Percentiles rank a stretch among this genome's conserved stretches.
Conservation (phyloP, 2,888 invertebrate species). For the Eudemis profundana region DNA sequence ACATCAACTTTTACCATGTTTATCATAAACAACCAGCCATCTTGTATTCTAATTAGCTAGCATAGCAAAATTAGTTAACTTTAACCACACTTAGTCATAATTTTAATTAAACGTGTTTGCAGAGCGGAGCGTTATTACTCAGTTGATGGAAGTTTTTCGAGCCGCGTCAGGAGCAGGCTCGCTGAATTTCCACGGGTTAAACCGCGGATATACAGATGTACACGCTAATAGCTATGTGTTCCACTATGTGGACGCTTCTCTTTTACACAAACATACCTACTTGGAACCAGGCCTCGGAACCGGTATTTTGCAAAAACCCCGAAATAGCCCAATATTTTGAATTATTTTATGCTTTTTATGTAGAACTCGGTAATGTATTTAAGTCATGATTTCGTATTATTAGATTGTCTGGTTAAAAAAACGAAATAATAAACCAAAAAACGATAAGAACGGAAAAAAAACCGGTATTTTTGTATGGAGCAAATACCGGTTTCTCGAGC, state of each 20-base stretch:
- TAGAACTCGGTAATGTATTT: too few species aligned
- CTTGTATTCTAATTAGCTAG: slow-evolving; percentile 25
- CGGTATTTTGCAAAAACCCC: too few species aligned
- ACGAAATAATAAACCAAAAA: too few species aligned
- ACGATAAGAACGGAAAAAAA: too few species aligned
- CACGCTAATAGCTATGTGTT: neutral
- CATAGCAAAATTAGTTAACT: slow-evolving; percentile 32
- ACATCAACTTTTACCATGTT: neutral
- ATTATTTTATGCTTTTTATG: too few species aligned
- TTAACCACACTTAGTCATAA: slow-evolving; percentile 36
- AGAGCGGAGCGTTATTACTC: slow-evolving; percentile 33
- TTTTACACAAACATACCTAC: too few species aligned
- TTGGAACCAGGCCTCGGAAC: too few species aligned
- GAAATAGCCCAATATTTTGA: too few species aligned
- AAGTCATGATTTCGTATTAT: too few species aligned
- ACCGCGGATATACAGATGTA: neutral
- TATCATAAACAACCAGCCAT: slow-evolving; percentile 2
- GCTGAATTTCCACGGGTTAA: neutral
- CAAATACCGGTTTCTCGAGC: too few species aligned
- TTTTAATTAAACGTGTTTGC: slow-evolving; percentile 40
- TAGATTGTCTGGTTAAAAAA: too few species aligned
- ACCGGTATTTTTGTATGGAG: too few species aligned
- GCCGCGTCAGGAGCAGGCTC: slow-evolving; percentile 25
- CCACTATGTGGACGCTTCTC: slow-evolving; percentile 1
- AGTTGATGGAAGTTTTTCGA: slow-evolving; percentile 41